Base-by-base conservation (phyloP, 2,888 invertebrate genomes). In the Anagyrus pseudococci region DNA sequence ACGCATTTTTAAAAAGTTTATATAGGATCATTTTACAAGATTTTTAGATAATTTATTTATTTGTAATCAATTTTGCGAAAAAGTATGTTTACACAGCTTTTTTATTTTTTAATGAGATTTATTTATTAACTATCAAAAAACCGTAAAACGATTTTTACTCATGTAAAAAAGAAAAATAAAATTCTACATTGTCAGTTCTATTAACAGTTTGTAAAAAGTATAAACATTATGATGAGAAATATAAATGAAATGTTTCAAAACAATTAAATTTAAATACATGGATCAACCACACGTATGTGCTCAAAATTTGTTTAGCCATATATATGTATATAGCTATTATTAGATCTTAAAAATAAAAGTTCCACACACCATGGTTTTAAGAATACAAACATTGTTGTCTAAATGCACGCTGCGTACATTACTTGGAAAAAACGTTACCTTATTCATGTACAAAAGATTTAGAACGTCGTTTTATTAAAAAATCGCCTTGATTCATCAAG, bases 41-140 rank as follows among this genome's bases (percentile, higher is more conserved):
- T 52, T 67, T 59, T 68, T 66, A 57, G 60, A 66, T 64, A 64
- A 59, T 68, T 64, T 68, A 68, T 66, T 66, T 68, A 67, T 68
- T 68, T 66, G 48, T 66, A 66, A 60, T 10, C 57, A 58, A 64
- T 43, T 64, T 66, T 62, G 29, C 62, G 43, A 22, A 64, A 66
- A 64, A 59, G 58, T 57, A 62, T 58, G 62, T 60, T 59, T 62
- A 62, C 48, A 46, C 43, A 19, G 55, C 50, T 59, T 61, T 59
- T 67, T 47, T 56, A 37, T 20, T 63, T 58, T 63, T 57, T 57
- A 57, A 55, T 53, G 43, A 60, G 49, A 48, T 66, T 49, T 59
- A 57, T 58, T 10, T 29, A 29, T 19, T 52, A 33, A 48, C 10
- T 20, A 48, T 49, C 17, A 56, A 55, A 62, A 43, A 59, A 59